Evolutionary conservation across 2,797 vertebrate species (phyloP).

Genomic region (Anolis apletophallus): DNA sequence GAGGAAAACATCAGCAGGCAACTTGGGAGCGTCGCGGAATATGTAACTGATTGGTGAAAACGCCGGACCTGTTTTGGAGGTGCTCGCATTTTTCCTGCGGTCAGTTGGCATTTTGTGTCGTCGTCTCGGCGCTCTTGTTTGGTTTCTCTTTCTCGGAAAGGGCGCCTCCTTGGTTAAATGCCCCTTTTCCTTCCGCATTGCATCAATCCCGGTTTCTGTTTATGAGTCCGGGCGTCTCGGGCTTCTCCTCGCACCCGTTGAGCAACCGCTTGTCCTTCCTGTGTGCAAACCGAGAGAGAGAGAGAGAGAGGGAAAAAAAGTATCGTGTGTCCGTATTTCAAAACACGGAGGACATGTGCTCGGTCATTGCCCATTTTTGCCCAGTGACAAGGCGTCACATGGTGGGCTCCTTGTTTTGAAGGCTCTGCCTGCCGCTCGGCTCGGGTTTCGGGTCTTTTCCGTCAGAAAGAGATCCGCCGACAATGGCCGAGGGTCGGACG

Average conservation of each 20-base stretch:
- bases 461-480: conserved; percentile 17
- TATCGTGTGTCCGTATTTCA: conserved; percentile 9
- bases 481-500: neutral
- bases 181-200: neutral
- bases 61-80: neutral
- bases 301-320: neutral
- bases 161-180: neutral
- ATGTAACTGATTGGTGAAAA: neutral
- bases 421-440: conserved; percentile 10
- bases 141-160: neutral
- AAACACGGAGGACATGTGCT: neutral
- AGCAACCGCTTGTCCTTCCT: neutral
- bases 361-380: neutral
- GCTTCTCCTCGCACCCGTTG: neutral
- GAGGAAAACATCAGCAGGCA: neutral
- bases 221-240: neutral
- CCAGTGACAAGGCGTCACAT: neutral
- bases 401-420: neutral
- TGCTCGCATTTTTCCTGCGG: neutral
- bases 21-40: neutral
- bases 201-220: neutral
- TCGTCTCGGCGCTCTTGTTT: rapidly evolving
- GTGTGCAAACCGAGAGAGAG: neutral
- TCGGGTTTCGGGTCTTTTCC: neutral
- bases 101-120: too few relatives aligned